Conservation (phyloP, 2,797 vertebrate genomes). For the Tenualosa thibaudeaui region DNA sequence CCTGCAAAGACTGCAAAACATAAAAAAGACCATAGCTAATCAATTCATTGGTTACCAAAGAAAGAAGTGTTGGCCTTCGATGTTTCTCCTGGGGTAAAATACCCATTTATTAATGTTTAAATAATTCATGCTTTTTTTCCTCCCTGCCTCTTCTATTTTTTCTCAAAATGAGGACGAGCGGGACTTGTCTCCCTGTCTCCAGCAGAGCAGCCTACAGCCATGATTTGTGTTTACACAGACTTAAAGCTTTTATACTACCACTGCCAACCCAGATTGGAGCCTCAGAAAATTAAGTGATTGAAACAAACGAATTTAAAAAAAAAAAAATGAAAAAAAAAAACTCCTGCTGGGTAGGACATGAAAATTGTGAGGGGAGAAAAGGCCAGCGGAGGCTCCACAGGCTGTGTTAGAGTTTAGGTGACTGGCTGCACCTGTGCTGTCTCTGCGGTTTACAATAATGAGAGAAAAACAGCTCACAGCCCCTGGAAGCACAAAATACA, state of each 20-base stretch:
- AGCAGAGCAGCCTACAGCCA: conserved; percentile 49
- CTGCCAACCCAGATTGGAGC: conserved; percentile 21
- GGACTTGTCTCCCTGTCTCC: conserved; percentile 32
- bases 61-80: not conserved
- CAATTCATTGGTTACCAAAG: conserved; percentile 17
- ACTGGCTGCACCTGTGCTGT: conserved; percentile 46
- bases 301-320: conserved; percentile 25
- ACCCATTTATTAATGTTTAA: conserved; percentile 49
- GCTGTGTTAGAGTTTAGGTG: conserved; percentile 49
- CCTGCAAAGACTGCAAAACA: conserved; percentile 6
- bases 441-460: conserved; percentile 44
- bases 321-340: not conserved
- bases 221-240: conserved; percentile 56
- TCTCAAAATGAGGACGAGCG: conserved; percentile 29
- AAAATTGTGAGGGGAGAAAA: not conserved
- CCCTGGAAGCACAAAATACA: conserved; percentile 22
- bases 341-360: conserved; percentile 5
- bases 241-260: conserved; percentile 45
- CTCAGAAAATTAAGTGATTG: conserved; percentile 24
- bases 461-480: conserved; percentile 31
- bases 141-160: conserved; percentile 39
- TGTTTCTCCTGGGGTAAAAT: conserved; percentile 36
- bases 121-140: conserved; percentile 54
- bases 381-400: not conserved
- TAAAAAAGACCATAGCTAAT: conserved; percentile 14